Percentiles rank a stretch among this genome's conserved stretches.
Conservation (phyloP, 2,113 vertebrate genomes). For the Dunckerocampus dactyliophorus region DNA sequence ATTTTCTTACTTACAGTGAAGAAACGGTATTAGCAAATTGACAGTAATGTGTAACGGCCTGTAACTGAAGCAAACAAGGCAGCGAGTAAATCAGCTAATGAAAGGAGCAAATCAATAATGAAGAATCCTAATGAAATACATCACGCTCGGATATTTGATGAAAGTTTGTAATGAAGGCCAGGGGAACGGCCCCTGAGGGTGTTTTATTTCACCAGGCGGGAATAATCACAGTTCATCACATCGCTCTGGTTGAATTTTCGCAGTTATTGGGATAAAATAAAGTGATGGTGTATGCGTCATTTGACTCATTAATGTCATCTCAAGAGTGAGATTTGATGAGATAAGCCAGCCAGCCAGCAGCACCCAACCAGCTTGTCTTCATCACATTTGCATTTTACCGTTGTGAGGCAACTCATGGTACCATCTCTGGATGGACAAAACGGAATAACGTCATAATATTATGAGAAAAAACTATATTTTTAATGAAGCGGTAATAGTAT, state of each 20-base stretch:
- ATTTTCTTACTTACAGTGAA: slow-evolving; percentile 19
- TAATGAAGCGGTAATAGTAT: no score
- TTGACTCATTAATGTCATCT: no score
- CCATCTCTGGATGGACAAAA: no score
- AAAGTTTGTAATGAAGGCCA: slow-evolving; percentile 13
- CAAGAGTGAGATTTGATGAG: not conserved
- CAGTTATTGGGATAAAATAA: not conserved
- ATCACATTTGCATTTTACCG: no score
- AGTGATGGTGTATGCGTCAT: not conserved
- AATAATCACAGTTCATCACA: slow-evolving; percentile 7
- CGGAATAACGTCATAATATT: no score
- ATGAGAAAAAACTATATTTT: no score
- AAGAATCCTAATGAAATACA: slow-evolving; percentile 24
- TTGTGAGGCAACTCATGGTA: no score
- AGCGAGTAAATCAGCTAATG: slow-evolving; percentile 24
- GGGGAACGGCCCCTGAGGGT: not conserved
- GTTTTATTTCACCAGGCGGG: slow-evolving; percentile 14
- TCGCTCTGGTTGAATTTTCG: not conserved
- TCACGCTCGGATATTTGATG: slow-evolving; percentile 5
- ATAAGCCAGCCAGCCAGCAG: no score
- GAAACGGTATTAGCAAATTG: slow-evolving; percentile 17
- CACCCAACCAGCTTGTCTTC: no score
- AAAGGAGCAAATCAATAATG: slow-evolving; percentile 25
- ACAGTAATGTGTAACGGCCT: slow-evolving; percentile 16
- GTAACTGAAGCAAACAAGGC: slow-evolving; percentile 36